phyloP scores from a whole-genome alignment of 2,888 invertebrate genomes.

The Neocrepidodera transversa region DNA sequence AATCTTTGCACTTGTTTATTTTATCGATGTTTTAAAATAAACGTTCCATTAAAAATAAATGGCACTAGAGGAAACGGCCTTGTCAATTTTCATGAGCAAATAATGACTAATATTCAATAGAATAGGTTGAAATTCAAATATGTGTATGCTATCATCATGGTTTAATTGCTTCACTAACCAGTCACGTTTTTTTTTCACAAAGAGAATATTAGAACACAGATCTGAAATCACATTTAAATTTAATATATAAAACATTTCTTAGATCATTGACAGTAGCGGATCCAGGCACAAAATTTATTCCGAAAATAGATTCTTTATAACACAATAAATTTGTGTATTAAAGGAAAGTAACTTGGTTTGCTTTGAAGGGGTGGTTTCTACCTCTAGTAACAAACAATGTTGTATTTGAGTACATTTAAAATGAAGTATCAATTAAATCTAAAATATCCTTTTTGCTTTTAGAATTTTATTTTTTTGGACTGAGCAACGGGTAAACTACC shows the following conservation, averaged over 20 bases:
- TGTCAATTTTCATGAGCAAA: background rate
- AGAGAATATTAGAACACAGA: background rate
- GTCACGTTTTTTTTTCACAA: background rate
- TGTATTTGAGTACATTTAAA: too few species aligned
- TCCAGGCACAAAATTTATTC: background rate
- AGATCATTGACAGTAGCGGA: background rate
- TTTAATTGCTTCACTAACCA: background rate
- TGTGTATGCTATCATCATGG: background rate
- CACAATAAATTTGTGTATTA: too few species aligned
- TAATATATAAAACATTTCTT: background rate
- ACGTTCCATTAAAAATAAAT: background rate
- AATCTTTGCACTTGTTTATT: too few species aligned
- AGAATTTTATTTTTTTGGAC: too few species aligned
- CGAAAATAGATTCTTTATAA: too few species aligned
- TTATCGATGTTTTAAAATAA: too few species aligned
- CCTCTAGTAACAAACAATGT: too few species aligned
- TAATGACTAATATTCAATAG: background rate
- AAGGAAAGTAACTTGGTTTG: too few species aligned
- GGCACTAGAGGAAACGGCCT: background rate
- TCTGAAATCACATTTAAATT: background rate
- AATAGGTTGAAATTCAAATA: background rate
- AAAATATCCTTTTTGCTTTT: too few species aligned
- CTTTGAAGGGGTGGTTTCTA: too few species aligned
- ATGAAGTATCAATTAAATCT: too few species aligned
- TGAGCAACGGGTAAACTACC: too few species aligned